Conservation (phyloP, 2,113 vertebrate species). For the Piaya cayana region DNA sequence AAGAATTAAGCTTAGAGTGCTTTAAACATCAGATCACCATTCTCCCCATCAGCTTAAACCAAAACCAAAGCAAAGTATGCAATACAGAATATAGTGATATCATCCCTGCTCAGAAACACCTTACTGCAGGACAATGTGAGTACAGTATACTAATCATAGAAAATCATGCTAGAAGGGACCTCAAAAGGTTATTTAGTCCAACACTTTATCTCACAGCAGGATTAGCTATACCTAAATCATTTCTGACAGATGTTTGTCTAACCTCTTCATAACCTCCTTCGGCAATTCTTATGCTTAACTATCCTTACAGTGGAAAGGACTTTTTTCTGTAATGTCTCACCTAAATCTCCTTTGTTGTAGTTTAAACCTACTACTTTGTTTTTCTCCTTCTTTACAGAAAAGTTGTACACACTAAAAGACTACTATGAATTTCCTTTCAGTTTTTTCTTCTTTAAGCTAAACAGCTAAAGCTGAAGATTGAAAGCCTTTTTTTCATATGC, state of each 20-base stretch:
- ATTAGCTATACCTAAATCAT: constrained; percentile 64
- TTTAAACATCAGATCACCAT: neutral
- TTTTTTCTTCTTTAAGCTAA: constrained; percentile 33
- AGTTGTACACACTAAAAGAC: neutral
- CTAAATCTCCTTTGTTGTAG: constrained; percentile 66
- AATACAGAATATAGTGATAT: neutral
- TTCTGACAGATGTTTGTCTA: constrained; percentile 72
- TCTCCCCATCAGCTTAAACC: neutral
- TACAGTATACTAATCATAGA: constrained; percentile 13
- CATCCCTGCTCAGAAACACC: neutral
- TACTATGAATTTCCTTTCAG: constrained; percentile 18
- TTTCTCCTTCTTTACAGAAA: constrained; percentile 46
- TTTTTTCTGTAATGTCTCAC: constrained; percentile 62
- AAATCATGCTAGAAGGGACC: constrained; percentile 47
- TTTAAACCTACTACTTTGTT: constrained; percentile 59
- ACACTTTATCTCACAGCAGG: constrained; percentile 60
- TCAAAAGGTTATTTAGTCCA: constrained; percentile 62
- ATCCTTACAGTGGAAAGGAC: constrained; percentile 58
- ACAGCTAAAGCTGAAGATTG: constrained; percentile 46
- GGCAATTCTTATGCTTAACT: constrained; percentile 69
- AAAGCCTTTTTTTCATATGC: neutral
- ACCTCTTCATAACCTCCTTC: constrained; percentile 68
- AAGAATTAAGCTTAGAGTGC: neutral
- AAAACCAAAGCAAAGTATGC: neutral
- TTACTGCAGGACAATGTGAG: neutral